phyloP scores from a whole-genome alignment of 1,140 invertebrate genomes.

The Cephus cinctus region DNA sequence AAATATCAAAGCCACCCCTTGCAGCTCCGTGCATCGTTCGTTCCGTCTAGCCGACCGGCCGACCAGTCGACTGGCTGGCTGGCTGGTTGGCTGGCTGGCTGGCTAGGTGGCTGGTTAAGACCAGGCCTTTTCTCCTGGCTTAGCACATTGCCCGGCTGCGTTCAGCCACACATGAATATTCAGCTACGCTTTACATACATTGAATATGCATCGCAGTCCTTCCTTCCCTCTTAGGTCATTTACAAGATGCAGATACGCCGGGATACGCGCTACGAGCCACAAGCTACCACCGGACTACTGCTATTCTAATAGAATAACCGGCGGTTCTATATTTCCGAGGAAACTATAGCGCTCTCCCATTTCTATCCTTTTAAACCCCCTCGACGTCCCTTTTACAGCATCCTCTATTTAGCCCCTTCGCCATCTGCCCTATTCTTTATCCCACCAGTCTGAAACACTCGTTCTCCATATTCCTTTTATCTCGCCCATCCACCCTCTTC shows the following conservation, averaged over 20 bases:
- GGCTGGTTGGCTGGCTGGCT: too few relatives aligned
- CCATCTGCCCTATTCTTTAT: background rate
- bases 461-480: constrained; percentile 10
- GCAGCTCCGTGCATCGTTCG: constrained; percentile 4
- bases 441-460: constrained; percentile 8
- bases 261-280: background rate
- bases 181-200: constrained; percentile 50
- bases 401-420: background rate
- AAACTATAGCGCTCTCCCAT: constrained; percentile 9
- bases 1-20: constrained; percentile 19
- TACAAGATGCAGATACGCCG: constrained; percentile 50
- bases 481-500: constrained; percentile 9
- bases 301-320: constrained; percentile 46
- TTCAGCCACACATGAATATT: constrained; percentile 53
- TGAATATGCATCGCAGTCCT: constrained; percentile 52
- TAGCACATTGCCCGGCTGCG: constrained; percentile 45
- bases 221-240: constrained; percentile 54
- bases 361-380: too few relatives aligned
- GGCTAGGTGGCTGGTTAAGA: too few relatives aligned
- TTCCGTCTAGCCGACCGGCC: too few relatives aligned
- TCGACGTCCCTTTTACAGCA: constrained; percentile 3
- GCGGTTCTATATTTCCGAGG: constrained; percentile 17
- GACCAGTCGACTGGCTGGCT: too few relatives aligned
- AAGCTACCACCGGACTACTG: constrained; percentile 20
- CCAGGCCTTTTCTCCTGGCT: too few relatives aligned